Evolutionary conservation across 2,888 invertebrate species (phyloP), one percentile per base, ranked within the genome.

Genomic region (Patella depressa): DNA sequence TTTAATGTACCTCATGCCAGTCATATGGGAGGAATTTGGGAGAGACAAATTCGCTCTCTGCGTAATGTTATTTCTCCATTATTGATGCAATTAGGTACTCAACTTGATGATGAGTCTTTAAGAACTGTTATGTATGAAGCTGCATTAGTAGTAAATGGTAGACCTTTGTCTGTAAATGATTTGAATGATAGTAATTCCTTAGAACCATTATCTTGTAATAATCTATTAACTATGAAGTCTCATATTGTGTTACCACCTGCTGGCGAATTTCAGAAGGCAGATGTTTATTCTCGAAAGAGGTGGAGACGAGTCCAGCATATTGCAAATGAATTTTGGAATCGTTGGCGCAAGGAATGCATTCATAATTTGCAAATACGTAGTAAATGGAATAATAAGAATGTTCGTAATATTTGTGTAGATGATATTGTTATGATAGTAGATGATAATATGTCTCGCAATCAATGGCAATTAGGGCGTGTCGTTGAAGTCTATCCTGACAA

Each of bases 281-380:
- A 83, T 65, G 70, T 59, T 45, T 83, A 81, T 71, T 72, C 59
- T n/a, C 45, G 72, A 53, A 69, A 81, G 14, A 72, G 77, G 45
- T 83, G 83, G 83, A 70, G 80, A 15, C 81, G 81, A 73, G 73
- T 82, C 11, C 83, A 83, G 53, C 80, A 81, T 69, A 5, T 82
- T 24, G 73, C 83, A 34, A 74, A 81, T 59, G 24, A 78, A 54
- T 79, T 81, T 65, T 81, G 82, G 81, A 72, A 54, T 15, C 59
- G 81, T 34, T 83, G 79, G 79, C 5, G 55, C 9, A 70, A 71
- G 14, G 78, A 80, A 71, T 79, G 78, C 74, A n/a, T 81, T 14
- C 75, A 75, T 9, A 4, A 45, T 14, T 71, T 78, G 7, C 81
- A 81, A 34, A 57, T 74, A 70, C 54, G 81, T 24, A 75, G 75